A percentile compares a stretch with the other conserved stretches of the same genome.
Evolutionary conservation across 2,113 vertebrate genomes (phyloP).

Genomic region (Myrmophylax atrothorax): DNA sequence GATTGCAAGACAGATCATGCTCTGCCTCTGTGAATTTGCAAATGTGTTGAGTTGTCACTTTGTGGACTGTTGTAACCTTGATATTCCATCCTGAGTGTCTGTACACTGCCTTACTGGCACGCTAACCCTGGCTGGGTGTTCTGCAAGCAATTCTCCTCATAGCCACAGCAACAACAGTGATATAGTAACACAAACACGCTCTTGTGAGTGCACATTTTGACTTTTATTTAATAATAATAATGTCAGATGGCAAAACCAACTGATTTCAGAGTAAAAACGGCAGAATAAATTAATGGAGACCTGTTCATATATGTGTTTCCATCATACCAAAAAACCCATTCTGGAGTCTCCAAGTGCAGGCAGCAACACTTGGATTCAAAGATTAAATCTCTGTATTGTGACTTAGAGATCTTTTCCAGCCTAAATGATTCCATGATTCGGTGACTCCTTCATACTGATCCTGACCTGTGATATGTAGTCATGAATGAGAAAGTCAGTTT

Average conservation of each 20-base stretch:
- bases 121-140: not conserved
- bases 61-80: not conserved
- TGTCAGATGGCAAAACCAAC: not conserved
- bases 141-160: not conserved
- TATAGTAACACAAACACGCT: not conserved
- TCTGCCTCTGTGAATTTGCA: not conserved
- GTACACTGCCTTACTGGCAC: fast-evolving
- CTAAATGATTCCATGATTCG: not conserved
- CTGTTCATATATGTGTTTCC: not conserved
- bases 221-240: not conserved
- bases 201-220: not conserved
- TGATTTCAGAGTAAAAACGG: not conserved
- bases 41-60: not conserved
- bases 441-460: not conserved
- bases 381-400: not conserved
- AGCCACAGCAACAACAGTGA: not conserved
- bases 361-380: not conserved
- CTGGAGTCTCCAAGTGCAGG: not conserved
- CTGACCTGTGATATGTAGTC: not conserved
- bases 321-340: not conserved
- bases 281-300: not conserved
- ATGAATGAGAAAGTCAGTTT: not conserved
- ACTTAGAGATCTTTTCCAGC: not conserved
- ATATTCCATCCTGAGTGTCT: not conserved
- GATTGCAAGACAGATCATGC: not conserved